Percentiles rank a stretch among this genome's conserved stretches.
Evolutionary conservation across 2,113 vertebrate species (phyloP).

Genomic region (Brachyhypopomus occidentalis): DNA sequence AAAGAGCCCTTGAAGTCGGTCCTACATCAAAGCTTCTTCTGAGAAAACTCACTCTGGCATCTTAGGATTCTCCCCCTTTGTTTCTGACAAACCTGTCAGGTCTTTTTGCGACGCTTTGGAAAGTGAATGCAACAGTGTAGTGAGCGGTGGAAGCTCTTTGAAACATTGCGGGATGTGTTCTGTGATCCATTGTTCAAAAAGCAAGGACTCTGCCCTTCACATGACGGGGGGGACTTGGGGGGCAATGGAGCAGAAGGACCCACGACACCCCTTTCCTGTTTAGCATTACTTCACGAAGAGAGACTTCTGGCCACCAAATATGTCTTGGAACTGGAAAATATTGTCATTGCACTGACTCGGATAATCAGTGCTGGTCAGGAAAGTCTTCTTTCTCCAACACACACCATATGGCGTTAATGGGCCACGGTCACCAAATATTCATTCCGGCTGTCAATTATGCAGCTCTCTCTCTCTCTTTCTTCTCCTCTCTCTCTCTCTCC

Average conservation of each 20-base stretch:
- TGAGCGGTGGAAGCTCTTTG: constrained; percentile 25
- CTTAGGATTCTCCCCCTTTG: not conserved
- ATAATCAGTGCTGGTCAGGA: not conserved
- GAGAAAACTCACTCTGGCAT: constrained; percentile 3
- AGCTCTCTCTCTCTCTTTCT: not conserved
- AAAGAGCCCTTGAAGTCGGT: not conserved
- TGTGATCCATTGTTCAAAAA: not conserved
- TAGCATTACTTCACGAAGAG: not conserved
- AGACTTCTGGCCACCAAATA: not conserved
- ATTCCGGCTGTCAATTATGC: not conserved
- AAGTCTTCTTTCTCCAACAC: not conserved
- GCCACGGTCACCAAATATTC: not conserved
- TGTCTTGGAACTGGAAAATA: not conserved
- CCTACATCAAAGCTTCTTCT: not conserved
- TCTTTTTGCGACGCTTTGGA: not conserved
- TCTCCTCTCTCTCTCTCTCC: not conserved
- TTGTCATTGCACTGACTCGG: not conserved
- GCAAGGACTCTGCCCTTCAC: not conserved
- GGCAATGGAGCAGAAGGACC: not conserved
- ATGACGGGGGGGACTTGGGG: not conserved
- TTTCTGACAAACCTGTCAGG: constrained; percentile 34
- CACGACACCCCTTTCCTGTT: not conserved
- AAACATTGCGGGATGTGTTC: not conserved
- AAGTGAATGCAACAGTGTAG: constrained; percentile 19
- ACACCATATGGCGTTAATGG: not conserved